Base-by-base conservation (phyloP, 2,797 vertebrate species). In the Hydrophis major region DNA sequence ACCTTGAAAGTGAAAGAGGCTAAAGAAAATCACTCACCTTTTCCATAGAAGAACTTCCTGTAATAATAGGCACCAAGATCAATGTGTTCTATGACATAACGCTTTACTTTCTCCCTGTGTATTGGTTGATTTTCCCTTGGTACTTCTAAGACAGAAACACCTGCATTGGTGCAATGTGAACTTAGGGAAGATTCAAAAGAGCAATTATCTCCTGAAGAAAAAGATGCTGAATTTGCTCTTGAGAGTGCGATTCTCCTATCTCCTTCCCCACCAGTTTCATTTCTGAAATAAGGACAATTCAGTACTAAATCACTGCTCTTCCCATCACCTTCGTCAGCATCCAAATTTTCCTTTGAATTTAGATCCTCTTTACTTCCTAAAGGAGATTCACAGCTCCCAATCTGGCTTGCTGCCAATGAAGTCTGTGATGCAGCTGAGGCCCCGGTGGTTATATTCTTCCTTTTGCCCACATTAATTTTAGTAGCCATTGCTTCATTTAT, bases 121-220 rank as follows among this genome's bases (percentile, higher is more conserved):
- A 99, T 98, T 13, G 99, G 98, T 96, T 99, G 99, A 97, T 98
- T 99, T 96, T 99, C 99, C 69, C 99, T 97, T 18, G 99, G 99
- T 94, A 99, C 99, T 96, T 99, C 99, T 94, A 99, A 95, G 0
- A 99, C 99, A 10, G 99, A 99, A 89, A 99, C 99, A 0, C 99
- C 99, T 14, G 99, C 99, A 3, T 99, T 99, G 92, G 99, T 99
- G 97, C 99, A 99, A 97, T 99, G 99, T n/a, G 99, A 99, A 95
- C 99, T 99, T 94, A 99, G 97, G 5, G 99, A 99, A 0, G 99
- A 99, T 93, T 99, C 99, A 94, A 99, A 99, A 28, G 99, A 99
- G 93, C 99, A 99, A 96, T 98, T 98, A 97, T 99, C 99, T 87
- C 98, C 95, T 0, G 98, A 96, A 27, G 97, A 98, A 97, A 98